Base-by-base conservation (phyloP, 2,797 vertebrate genomes). In the Cossypha caffra region DNA sequence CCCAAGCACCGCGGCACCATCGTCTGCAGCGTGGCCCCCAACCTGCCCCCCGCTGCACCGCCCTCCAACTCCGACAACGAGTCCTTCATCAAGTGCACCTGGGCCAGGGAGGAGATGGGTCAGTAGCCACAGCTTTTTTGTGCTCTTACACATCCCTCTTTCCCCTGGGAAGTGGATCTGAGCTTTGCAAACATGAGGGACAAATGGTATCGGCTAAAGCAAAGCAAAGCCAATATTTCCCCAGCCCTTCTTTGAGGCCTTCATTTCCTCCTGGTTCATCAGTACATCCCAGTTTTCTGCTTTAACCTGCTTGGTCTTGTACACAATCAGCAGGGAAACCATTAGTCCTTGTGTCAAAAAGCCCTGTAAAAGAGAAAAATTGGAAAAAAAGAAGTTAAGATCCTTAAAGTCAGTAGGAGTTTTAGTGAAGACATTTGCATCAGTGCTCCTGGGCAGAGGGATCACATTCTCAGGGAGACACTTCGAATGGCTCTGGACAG, bases 21-120 rank as follows among this genome's bases (percentile, higher is more conserved):
- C 3, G 98, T 99, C 90, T 99, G 99, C 98, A 99, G 99, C 0
- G 99, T 99, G 85, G 99, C 99, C 18, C 99, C 99, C n/a, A 99
- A 99, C 95, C 98, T 99, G 35, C 99, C 99, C 0, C 96, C 98
- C 0, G 92, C 95, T 0, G 97, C 98, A 0, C 98, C 98, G 1
- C 97, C 98, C 2, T 98, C 99, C 90, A 98, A 97, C 96, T 98
- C 98, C 0, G 99, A 99, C 96, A 99, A 98, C 0, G 99, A 99
- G 93, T 98, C 99, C 51, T 97, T 99, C 96, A 95, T 98, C 96
- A 99, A 99, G 97, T 98, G 97, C 96, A 98, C 98, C 88, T 99
- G 99, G 99, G 98, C 99, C 72, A 98, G 98, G 84, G 98, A 99
- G 83, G 99, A 99, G 47, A 99, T 99, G 98, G 99, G 99, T 99